These are phyloP conservation scores for Harmothoe impar DNA, from an alignment of 2,888 invertebrate genomes.

Conservation along the genomic window DNA sequence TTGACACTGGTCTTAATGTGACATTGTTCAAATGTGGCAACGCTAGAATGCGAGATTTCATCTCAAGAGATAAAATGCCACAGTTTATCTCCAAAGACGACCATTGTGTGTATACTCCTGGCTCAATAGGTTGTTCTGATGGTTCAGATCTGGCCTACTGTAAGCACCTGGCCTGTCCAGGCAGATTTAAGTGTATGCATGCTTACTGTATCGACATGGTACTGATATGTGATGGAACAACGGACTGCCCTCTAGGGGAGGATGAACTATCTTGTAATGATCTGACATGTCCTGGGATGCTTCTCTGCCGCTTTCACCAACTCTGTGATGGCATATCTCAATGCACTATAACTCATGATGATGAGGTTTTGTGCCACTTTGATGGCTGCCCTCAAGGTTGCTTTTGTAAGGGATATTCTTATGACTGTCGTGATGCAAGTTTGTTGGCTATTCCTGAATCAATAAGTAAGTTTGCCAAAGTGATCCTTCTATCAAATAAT, in stretches of 20 bases:
- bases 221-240: not conserved
- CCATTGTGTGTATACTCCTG: not conserved
- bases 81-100: too few species aligned
- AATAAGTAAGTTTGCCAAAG: not conserved
- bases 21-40: not conserved
- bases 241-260: not conserved
- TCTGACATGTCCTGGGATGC: not conserved
- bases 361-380: constrained; percentile 8
- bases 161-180: not conserved
- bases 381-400: not conserved
- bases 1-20: not conserved
- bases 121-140: not conserved
- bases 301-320: not conserved
- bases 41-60: not conserved
- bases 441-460: not conserved
- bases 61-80: not conserved
- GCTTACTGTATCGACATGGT: not conserved
- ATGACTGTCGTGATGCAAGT: not conserved
- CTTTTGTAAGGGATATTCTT: not conserved
- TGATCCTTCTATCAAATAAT: not conserved
- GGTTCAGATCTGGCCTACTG: not conserved
- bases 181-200: not conserved
- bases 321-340: not conserved
- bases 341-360: not conserved
- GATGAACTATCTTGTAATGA: not conserved